Percentiles rank a stretch among this genome's conserved stretches.
These are phyloP conservation scores for Suillia variegata DNA, from an alignment of 2,888 invertebrate genomes.

Conservation along the genomic window DNA sequence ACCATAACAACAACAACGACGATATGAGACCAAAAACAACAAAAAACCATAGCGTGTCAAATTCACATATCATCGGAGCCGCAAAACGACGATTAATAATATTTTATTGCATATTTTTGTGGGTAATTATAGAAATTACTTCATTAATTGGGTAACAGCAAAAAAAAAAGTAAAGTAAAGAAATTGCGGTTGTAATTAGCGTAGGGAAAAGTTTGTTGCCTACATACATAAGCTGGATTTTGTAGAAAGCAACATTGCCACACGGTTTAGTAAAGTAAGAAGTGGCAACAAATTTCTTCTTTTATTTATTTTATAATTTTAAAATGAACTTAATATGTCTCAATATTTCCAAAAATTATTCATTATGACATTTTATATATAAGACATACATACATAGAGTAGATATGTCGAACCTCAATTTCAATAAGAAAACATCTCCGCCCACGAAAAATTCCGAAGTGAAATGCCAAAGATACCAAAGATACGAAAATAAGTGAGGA, in stretches of 20 bases:
- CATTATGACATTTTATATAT: too few species aligned
- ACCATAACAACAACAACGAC: neutral
- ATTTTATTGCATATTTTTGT: slow-evolving; percentile 21
- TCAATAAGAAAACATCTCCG: too few species aligned
- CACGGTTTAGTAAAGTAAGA: too few species aligned
- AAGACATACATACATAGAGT: too few species aligned
- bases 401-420: too few species aligned
- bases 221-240: neutral
- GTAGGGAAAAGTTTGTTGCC: neutral
- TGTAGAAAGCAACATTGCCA: too few species aligned
- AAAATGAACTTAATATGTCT: too few species aligned
- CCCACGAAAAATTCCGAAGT: neutral
- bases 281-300: too few species aligned
- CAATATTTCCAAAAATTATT: too few species aligned
- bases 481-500: neutral
- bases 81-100: slow-evolving; percentile 7
- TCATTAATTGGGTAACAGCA: slow-evolving; percentile 15
- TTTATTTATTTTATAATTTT: too few species aligned
- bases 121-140: slow-evolving; percentile 18
- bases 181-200: slow-evolving; percentile 15
- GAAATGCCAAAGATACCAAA: neutral
- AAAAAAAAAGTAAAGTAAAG: too few species aligned
- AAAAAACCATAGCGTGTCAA: neutral
- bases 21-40: neutral
- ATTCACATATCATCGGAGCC: neutral